Conservation (phyloP, 2,797 vertebrate genomes). For the Ptychobarbus kaznakovi region DNA sequence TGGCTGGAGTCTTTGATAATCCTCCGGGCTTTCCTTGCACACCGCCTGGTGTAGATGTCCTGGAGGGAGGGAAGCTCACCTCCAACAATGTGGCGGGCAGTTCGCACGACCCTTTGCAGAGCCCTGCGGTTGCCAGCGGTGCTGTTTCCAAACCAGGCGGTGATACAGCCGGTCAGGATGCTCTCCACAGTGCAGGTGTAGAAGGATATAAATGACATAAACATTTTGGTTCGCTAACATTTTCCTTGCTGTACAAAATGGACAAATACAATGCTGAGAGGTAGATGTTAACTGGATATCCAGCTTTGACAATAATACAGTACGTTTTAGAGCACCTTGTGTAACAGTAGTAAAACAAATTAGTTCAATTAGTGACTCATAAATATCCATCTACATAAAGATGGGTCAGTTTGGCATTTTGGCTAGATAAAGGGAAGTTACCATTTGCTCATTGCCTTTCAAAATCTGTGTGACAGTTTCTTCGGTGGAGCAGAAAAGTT, state of each 20-base stretch:
- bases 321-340: not conserved
- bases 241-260: not conserved
- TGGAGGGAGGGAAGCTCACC: too few species aligned
- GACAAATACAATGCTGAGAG: not conserved
- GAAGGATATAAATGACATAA: not conserved
- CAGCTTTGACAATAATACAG: not conserved
- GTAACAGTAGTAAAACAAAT: not conserved
- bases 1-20: too few species aligned
- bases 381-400: not conserved
- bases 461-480: not conserved
- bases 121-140: too few species aligned
- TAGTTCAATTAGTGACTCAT: not conserved
- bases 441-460: not conserved
- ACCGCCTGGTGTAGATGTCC: too few species aligned
- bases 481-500: not conserved
- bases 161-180: too few species aligned
- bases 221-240: not conserved
- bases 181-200: too few species aligned
- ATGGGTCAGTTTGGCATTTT: not conserved
- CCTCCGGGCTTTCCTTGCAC: too few species aligned
- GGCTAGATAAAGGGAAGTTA: not conserved
- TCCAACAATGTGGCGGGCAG: too few species aligned
- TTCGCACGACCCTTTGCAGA: too few species aligned
- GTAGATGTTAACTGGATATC: not conserved
- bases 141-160: too few species aligned